These are phyloP conservation scores for Myiothlypis coronata DNA, from an alignment of 2,797 vertebrate genomes.

Conservation along the genomic window DNA sequence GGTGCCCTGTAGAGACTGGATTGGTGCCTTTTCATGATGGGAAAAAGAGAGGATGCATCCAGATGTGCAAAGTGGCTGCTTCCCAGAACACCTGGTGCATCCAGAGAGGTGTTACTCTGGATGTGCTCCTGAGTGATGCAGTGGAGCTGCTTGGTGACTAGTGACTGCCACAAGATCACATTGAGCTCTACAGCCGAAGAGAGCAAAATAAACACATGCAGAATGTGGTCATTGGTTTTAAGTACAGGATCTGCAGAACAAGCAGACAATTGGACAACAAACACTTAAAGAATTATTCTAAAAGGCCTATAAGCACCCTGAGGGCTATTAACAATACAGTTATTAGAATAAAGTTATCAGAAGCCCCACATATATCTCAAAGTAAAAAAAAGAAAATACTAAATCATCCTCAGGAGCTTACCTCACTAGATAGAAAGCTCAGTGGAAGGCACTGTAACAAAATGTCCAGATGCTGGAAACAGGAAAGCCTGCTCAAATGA, in stretches of 20 bases:
- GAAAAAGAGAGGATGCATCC: not conserved
- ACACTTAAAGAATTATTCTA: not conserved
- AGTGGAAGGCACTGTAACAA: not conserved
- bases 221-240: not conserved
- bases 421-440: not conserved
- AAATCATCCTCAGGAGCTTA: not conserved
- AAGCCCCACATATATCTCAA: not conserved
- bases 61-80: not conserved
- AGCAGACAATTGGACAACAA: not conserved
- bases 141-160: not conserved
- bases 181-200: not conserved
- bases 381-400: not conserved
- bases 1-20: not conserved
- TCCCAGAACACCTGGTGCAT: not conserved
- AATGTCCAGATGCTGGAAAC: not conserved
- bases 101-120: not conserved
- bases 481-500: not conserved
- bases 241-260: not conserved
- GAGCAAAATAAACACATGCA: not conserved
- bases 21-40: not conserved
- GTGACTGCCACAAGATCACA: not conserved
- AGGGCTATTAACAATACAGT: not conserved
- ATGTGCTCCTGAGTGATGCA: fast-evolving
- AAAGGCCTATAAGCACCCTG: not conserved
- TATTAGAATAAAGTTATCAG: not conserved